phyloP scores from a whole-genome alignment of 2,113 vertebrate genomes.

The Procavia capensis region DNA sequence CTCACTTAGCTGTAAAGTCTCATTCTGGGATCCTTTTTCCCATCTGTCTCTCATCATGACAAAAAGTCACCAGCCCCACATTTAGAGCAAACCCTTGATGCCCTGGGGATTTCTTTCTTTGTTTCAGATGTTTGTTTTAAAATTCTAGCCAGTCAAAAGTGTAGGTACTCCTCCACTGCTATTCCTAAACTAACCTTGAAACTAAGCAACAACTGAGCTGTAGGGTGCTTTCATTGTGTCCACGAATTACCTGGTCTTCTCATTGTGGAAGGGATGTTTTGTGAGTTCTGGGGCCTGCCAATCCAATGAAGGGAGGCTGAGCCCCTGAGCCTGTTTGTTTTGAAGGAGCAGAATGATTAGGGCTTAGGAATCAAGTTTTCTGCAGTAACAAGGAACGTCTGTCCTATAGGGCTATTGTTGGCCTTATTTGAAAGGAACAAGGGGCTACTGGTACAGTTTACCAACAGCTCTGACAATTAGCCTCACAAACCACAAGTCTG shows the following conservation, averaged over 20 bases:
- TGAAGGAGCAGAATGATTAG: constrained; percentile 64
- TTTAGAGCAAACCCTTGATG: neutral
- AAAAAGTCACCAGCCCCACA: neutral
- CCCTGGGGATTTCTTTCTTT: neutral
- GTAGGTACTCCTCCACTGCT: neutral
- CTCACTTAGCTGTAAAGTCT: constrained; percentile 8
- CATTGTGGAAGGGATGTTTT: neutral
- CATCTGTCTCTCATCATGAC: neutral
- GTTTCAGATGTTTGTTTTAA: neutral
- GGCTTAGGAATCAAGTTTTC: constrained; percentile 59
- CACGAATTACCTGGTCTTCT: neutral
- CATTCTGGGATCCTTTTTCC: neutral
- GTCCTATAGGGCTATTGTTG: constrained; percentile 76
- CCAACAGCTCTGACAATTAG: constrained; percentile 78
- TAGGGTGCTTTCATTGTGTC: neutral
- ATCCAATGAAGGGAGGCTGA: constrained; percentile 35
- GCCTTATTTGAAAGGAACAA: constrained; percentile 74
- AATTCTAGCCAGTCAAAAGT: neutral
- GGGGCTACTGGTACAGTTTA: constrained; percentile 83
- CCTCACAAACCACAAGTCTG: constrained; percentile 60
- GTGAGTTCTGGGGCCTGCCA: constrained; percentile 30
- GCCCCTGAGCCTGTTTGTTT: constrained; percentile 4
- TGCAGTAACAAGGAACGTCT: constrained; percentile 81
- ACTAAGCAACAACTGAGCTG: neutral
- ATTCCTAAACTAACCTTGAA: neutral